Percentiles rank a stretch among this genome's conserved stretches.
Conservation (phyloP, 2,113 vertebrate species). For the Cepphus grylle region DNA sequence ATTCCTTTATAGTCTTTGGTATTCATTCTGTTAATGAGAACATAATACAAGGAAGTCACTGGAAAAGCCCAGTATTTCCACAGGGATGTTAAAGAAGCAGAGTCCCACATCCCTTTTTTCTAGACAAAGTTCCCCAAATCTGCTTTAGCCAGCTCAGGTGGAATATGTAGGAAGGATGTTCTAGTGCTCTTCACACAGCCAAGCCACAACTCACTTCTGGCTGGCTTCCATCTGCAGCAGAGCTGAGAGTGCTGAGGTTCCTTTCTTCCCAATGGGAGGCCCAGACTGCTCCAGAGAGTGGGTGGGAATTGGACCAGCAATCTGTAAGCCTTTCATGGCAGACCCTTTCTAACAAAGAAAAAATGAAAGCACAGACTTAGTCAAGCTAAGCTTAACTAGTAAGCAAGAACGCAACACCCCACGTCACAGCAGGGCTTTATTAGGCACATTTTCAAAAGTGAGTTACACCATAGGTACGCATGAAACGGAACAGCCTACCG, state of each 20-base stretch:
- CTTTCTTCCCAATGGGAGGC: conserved; percentile 89
- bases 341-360: conserved; percentile 81
- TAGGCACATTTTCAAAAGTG: neutral
- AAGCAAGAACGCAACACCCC: neutral
- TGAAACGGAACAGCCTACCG: neutral
- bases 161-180: neutral
- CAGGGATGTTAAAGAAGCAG: neutral
- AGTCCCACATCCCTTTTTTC: neutral
- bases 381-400: neutral
- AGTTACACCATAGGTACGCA: neutral
- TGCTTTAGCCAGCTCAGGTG: neutral
- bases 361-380: neutral
- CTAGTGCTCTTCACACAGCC: neutral
- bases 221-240: conserved; percentile 95
- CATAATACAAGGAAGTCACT: neutral
- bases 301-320: conserved; percentile 77
- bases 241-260: conserved; percentile 91
- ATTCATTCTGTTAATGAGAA: neutral
- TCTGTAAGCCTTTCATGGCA: conserved; percentile 88
- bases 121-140: neutral
- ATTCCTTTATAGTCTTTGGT: neutral
- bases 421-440: neutral
- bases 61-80: neutral
- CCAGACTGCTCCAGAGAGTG: conserved; percentile 83
- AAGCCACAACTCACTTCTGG: conserved; percentile 85